Conservation (phyloP, 2,113 vertebrate species). For the Saguinus imperator region DNA sequence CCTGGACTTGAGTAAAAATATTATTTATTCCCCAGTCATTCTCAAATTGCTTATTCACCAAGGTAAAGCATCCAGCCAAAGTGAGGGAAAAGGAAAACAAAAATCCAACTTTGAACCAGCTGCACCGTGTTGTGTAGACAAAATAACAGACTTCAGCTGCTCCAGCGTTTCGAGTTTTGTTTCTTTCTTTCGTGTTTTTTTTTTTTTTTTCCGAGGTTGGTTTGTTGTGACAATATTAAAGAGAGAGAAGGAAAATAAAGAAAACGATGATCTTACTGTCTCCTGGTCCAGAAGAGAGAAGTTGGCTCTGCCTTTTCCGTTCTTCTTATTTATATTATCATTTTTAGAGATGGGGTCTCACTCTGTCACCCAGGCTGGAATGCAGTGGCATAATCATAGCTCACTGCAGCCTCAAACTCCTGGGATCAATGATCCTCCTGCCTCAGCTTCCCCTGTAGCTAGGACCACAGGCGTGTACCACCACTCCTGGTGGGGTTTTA, state of each 20-base stretch:
- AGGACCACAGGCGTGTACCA: neutral
- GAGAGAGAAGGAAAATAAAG: neutral
- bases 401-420: neutral
- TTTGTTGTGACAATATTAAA: neutral
- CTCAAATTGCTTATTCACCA: conserved; percentile 64
- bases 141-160: conserved; percentile 62
- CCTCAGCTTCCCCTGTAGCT: neutral
- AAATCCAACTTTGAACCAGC: conserved; percentile 50
- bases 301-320: fast-evolving
- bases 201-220: too few species aligned
- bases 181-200: neutral
- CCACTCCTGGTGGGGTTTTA: neutral
- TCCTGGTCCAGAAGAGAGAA: neutral
- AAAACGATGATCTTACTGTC: fast-evolving
- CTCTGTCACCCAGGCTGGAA: neutral
- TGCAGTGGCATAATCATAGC: neutral
- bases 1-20: conserved; percentile 54
- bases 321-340: neutral
- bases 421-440: neutral
- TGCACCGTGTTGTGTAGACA: conserved; percentile 61
- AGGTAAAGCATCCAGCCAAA: conserved; percentile 16
- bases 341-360: neutral
- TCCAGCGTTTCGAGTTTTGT: fast-evolving
- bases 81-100: conserved; percentile 62
- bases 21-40: conserved; percentile 63